These are phyloP conservation scores for Perdix hodgsoniae DNA, from an alignment of 2,797 vertebrate genomes.

Conservation along the genomic window DNA sequence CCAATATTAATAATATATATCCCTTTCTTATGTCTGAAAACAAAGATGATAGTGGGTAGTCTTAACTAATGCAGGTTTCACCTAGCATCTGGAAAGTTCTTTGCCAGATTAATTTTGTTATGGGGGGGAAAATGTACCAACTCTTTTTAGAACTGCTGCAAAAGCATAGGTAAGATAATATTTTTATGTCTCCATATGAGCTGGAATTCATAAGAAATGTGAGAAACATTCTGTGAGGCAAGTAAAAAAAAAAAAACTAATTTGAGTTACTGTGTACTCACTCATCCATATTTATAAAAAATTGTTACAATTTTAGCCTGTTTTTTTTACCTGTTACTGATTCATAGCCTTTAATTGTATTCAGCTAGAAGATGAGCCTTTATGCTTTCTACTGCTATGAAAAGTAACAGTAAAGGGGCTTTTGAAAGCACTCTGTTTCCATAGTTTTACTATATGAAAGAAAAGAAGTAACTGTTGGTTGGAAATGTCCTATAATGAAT, in stretches of 20 bases:
- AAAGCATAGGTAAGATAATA: neutral
- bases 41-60: neutral
- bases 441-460: neutral
- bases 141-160: neutral
- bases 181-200: neutral
- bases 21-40: neutral
- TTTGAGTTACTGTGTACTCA: neutral
- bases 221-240: neutral
- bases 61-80: neutral
- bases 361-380: neutral
- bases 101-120: neutral
- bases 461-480: neutral
- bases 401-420: slow-evolving; percentile 4
- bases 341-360: slow-evolving; percentile 11
- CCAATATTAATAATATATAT: neutral
- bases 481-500: neutral
- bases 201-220: neutral
- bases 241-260: neutral
- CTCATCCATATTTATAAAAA: neutral
- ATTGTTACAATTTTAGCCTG: neutral
- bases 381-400: neutral
- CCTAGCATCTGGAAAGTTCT: neutral
- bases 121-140: neutral
- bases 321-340: neutral
- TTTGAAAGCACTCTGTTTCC: neutral